Evolutionary conservation across 1,140 invertebrate genomes (phyloP), one percentile per base, ranked within the genome.

Genomic region (Heliothis virescens): DNA sequence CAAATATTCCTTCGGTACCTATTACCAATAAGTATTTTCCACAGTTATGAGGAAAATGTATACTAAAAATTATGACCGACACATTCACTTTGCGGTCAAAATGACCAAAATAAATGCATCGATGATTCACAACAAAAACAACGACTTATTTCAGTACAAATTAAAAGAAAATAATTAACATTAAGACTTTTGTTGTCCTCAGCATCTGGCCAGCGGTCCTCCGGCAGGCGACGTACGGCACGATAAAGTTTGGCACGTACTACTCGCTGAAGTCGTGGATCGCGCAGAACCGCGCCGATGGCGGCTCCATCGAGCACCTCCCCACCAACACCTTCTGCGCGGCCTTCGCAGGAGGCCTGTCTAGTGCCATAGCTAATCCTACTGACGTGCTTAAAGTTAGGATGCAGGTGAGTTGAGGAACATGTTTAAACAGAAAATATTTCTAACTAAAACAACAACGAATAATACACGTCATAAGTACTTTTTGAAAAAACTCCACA

Each of bases 361-460:
- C 98, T 18, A 98, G 98, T 89, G 98, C 98, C n/a, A 98, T 99
- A 85, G 98, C 98, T 13, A 99, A 99, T 95, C 99, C 99, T n/a
- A 99, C 98, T 3, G 99, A 99, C 96, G 98, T 99, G 10, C 96
- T 99, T n/a, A 99, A 99, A 96, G 98, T 99, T 62, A 96, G 98
- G 79, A 98, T 99, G 98, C 98, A 99, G 96, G 96, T 97, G 12
- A 95, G 95, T 48, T 7, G 34, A 7, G 4, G 34, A 41, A 0
- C 3, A 1, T 41, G 34, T 0, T 41, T 1, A 41, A n/a, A 41
- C 34, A 41, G 21, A 41, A 34, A 34, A 34, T 34, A 34, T 2
- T 34, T 29, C 1, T 12, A 12, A 15, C 21, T 11, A 60, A 29
- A 60, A 29, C 21, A 0, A 60, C 21, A 10, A 11, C 0, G 0